A percentile compares a stretch with the other conserved stretches of the same genome.
Evolutionary conservation across 2,888 invertebrate species (phyloP).

Genomic region (Pseudoips prasinana): DNA sequence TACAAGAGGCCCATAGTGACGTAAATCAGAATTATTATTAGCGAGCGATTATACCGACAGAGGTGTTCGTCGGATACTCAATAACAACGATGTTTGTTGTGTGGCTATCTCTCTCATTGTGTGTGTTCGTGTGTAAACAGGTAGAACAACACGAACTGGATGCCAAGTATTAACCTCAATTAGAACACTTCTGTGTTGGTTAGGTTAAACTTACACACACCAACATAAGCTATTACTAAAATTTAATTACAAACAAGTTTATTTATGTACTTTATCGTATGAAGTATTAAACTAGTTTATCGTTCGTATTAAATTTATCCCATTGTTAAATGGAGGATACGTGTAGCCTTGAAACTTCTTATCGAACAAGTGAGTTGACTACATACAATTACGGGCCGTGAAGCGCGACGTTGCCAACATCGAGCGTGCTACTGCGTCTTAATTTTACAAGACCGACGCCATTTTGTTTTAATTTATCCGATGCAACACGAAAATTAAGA

Average conservation of each 20-base stretch:
- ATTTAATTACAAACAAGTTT: slow-evolving; percentile 36
- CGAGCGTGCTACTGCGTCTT: slow-evolving; percentile 70
- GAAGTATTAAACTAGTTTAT: slow-evolving; percentile 46
- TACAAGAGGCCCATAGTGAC: slow-evolving; percentile 9
- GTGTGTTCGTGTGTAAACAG: slow-evolving; percentile 22
- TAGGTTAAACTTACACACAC: slow-evolving; percentile 8
- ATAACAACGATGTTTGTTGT: slow-evolving; percentile 34
- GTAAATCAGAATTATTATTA: slow-evolving; percentile 18
- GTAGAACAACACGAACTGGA: slow-evolving; percentile 26
- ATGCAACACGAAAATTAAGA: slow-evolving; percentile 46
- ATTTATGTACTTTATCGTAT: slow-evolving; percentile 22
- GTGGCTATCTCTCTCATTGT: slow-evolving; percentile 11
- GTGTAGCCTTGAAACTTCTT: slow-evolving; percentile 77
- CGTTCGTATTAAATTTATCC: slow-evolving; percentile 52
- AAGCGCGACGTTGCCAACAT: slow-evolving; percentile 76
- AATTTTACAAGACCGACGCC: slow-evolving; percentile 66
- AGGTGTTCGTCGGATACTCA: slow-evolving; percentile 26
- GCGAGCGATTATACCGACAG: slow-evolving; percentile 27
- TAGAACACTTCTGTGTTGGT: slow-evolving; percentile 30
- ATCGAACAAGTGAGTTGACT: slow-evolving; percentile 72
- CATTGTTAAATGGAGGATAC: slow-evolving; percentile 66
- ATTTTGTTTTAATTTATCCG: slow-evolving; percentile 69
- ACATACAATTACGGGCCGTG: slow-evolving; percentile 49
- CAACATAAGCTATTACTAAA: slow-evolving; percentile 28
- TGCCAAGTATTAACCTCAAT: slow-evolving; percentile 47